A percentile compares a stretch with the other conserved stretches of the same genome.
phyloP scores from a whole-genome alignment of 2,888 invertebrate species.

The Priocnemis perturbator region DNA sequence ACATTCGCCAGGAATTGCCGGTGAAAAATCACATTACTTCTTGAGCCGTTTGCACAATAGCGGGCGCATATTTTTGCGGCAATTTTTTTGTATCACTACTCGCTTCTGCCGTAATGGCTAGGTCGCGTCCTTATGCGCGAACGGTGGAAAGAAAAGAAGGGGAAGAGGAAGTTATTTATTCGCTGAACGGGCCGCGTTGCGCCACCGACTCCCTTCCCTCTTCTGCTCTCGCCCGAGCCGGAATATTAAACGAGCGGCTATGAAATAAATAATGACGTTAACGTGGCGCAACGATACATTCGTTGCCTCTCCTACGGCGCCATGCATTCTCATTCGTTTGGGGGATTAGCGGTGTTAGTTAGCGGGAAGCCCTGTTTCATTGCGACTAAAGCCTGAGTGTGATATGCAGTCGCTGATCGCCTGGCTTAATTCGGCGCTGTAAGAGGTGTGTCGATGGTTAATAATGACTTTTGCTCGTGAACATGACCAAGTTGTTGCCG shows the following conservation, averaged over 20 bases:
- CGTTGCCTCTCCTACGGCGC: neutral
- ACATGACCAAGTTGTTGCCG: too few species aligned
- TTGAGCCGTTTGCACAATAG: too few species aligned
- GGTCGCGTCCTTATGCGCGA: neutral
- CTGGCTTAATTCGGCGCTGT: too few species aligned
- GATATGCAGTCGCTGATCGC: too few species aligned
- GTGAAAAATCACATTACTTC: too few species aligned
- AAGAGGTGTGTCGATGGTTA: too few species aligned
- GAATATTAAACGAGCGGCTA: constrained; percentile 30
- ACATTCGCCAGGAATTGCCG: too few species aligned
- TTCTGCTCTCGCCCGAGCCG: neutral
- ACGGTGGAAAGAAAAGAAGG: neutral
- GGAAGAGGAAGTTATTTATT: neutral
- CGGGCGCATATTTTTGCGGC: neutral
- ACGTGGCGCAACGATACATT: constrained; percentile 8
- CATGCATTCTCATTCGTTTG: constrained; percentile 15
- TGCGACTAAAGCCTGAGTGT: constrained; percentile 19
- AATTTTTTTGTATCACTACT: neutral
- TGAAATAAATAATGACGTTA: constrained; percentile 39
- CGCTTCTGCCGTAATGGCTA: neutral
- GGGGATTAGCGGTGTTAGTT: constrained; percentile 29
- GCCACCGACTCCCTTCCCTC: neutral
- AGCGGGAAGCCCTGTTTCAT: constrained; percentile 20
- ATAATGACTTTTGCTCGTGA: too few species aligned
- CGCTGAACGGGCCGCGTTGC: too few species aligned